Percentiles rank a stretch among this genome's conserved stretches.
Evolutionary conservation across 2,113 vertebrate genomes (phyloP).

Genomic region (Steatornis caripensis): DNA sequence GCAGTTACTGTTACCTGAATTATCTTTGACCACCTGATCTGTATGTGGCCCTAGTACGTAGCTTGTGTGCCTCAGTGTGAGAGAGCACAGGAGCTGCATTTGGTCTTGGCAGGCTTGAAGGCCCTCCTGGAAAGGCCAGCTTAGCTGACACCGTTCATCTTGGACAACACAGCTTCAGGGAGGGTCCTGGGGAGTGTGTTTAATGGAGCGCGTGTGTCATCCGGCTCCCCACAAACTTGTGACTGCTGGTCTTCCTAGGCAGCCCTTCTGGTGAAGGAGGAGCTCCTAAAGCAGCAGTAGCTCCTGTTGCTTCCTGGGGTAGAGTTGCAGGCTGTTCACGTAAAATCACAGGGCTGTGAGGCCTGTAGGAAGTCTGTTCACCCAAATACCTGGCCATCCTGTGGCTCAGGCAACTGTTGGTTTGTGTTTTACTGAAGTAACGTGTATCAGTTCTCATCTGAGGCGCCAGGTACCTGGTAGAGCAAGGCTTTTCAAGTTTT

Average conservation of each 20-base stretch:
- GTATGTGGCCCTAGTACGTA: not conserved
- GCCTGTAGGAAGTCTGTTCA: not conserved
- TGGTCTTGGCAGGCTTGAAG: not conserved
- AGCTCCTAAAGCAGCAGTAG: not conserved
- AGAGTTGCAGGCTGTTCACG: not conserved
- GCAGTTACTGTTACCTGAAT: not conserved
- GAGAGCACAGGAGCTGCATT: not conserved
- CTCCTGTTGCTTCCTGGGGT: not conserved
- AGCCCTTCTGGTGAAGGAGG: not conserved
- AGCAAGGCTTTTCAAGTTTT: not conserved
- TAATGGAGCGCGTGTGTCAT: fast-evolving
- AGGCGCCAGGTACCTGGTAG: conserved; percentile 24
- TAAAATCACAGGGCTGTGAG: not conserved
- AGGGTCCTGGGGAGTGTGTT: not conserved
- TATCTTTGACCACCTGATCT: not conserved
- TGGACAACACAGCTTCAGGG: fast-evolving
- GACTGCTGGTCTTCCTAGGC: not conserved
- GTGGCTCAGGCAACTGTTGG: not conserved
- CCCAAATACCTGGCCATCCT: not conserved
- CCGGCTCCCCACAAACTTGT: not conserved
- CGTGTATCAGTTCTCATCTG: not conserved
- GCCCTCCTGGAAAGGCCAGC: not conserved
- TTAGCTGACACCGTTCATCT: not conserved
- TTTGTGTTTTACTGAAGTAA: not conserved
- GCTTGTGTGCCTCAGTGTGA: not conserved